Percentiles rank a stretch among this genome's conserved stretches.
Evolutionary conservation across 2,797 vertebrate genomes (phyloP).

Genomic region (Anas capensis): DNA sequence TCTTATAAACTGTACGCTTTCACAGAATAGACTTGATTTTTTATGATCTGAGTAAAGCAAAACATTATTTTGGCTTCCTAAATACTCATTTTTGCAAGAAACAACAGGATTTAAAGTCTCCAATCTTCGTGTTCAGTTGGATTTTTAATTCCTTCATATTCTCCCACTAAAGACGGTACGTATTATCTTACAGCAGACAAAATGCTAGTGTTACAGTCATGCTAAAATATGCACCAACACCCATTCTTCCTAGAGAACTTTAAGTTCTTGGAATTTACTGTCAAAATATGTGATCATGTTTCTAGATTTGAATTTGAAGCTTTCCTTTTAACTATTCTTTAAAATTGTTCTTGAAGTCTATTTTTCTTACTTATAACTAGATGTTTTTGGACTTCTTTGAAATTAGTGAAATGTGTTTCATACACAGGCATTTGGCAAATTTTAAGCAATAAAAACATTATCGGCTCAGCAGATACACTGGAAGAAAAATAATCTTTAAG

Average conservation of each 20-base stretch:
- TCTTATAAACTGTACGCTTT: neutral
- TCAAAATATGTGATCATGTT: neutral
- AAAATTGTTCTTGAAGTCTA: neutral
- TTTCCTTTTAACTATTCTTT: neutral
- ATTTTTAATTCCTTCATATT: neutral
- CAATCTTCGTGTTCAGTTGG: neutral
- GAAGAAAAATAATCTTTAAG: neutral
- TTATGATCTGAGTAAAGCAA: fast-evolving
- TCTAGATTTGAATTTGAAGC: neutral
- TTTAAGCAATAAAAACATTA: neutral
- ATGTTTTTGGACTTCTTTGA: neutral
- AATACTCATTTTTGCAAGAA: neutral
- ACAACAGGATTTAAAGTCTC: neutral
- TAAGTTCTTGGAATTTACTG: neutral
- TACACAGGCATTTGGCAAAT: neutral
- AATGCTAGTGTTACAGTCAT: neutral
- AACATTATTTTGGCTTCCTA: neutral
- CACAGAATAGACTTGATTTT: neutral
- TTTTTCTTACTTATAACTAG: neutral
- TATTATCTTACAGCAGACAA: neutral
- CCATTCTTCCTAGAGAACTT: neutral
- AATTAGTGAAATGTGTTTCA: neutral
- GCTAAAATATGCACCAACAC: neutral
- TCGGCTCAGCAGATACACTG: neutral
- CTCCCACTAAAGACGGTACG: neutral